Conservation (phyloP, 2,888 invertebrate genomes). For the Patella pellucida region DNA sequence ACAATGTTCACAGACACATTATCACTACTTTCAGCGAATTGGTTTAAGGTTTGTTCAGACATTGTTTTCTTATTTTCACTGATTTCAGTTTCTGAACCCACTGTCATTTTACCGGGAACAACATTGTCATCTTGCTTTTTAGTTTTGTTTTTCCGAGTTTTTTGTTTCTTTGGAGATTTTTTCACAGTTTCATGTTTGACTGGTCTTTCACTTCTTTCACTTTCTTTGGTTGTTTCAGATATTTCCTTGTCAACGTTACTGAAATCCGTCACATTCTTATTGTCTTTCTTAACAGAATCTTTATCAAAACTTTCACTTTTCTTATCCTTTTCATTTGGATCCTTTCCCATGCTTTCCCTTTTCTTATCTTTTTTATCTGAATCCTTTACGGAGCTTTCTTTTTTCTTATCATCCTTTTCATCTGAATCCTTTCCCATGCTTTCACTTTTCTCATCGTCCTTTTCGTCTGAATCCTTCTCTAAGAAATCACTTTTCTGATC, state of each 20-base stretch:
- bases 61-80: constrained; percentile 23
- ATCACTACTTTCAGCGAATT: not conserved
- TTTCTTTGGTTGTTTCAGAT: constrained; percentile 23
- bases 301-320: constrained; percentile 33
- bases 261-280: constrained; percentile 11
- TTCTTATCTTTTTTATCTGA: not conserved
- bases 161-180: constrained; percentile 29
- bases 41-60: not conserved
- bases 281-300: constrained; percentile 27
- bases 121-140: constrained; percentile 21
- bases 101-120: too few species aligned
- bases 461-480: constrained; percentile 5
- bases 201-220: constrained; percentile 18
- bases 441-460: not conserved
- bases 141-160: constrained; percentile 17
- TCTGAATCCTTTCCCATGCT: not conserved
- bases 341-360: not conserved
- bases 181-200: constrained; percentile 17
- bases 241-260: constrained; percentile 24
- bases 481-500: not conserved
- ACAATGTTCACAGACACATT: not conserved
- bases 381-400: constrained; percentile 24
- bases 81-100: not conserved
- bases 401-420: constrained; percentile 16
- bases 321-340: not conserved